Conservation (phyloP, 2,113 vertebrate genomes). For the Electrona antarctica region DNA sequence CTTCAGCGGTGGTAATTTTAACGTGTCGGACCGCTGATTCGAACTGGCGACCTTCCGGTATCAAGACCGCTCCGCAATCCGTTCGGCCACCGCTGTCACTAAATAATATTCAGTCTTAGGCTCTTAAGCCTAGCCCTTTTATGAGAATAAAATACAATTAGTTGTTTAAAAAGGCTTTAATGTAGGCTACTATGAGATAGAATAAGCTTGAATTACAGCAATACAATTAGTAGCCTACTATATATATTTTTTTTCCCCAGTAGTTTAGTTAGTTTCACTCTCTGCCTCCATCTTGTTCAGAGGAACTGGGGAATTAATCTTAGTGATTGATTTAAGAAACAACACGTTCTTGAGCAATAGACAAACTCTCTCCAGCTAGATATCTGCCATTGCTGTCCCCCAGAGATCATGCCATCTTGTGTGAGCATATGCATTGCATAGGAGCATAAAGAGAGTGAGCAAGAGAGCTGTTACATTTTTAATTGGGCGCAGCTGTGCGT, state of each 20-base stretch:
- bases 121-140: too few species aligned
- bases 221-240: background rate
- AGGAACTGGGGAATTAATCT: background rate
- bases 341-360: background rate
- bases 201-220: background rate
- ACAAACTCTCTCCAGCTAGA: background rate
- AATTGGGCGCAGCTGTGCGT: slow-evolving; percentile 48
- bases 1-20: too few species aligned
- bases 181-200: slow-evolving; percentile 13
- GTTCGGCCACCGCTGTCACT: too few species aligned
- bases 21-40: too few species aligned
- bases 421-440: background rate
- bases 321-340: background rate
- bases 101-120: too few species aligned
- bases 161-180: too few species aligned
- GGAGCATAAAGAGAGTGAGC: background rate
- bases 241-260: background rate
- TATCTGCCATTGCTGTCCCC: background rate
- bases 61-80: too few species aligned
- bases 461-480: slow-evolving; percentile 31
- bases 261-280: slow-evolving; percentile 1
- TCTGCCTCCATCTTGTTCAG: background rate
- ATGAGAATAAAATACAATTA: too few species aligned
- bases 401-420: background rate
- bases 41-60: too few species aligned